Evolutionary conservation across 1,140 invertebrate species (phyloP).

Genomic region (Uloborus diversus): DNA sequence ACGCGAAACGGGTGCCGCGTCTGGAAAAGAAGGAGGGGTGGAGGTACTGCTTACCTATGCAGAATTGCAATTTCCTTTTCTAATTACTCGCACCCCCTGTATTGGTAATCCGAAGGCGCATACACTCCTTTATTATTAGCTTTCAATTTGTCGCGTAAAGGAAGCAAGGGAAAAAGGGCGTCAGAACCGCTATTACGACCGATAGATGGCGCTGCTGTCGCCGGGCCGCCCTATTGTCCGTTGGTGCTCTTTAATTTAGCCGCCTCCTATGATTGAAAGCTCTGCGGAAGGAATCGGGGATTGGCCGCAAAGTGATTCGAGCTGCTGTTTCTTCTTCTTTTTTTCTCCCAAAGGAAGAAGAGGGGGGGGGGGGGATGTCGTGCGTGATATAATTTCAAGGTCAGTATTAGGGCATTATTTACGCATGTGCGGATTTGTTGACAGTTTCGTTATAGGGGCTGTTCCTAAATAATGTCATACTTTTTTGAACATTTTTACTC

Average conservation of each 20-base stretch:
- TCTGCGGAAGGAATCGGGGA: background rate
- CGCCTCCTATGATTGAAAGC: constrained; percentile 45
- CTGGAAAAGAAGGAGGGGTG: constrained; percentile 11
- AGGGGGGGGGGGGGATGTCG: too few species aligned
- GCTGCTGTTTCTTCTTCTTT: too few species aligned
- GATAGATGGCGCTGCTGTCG: constrained; percentile 31
- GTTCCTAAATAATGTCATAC: too few species aligned
- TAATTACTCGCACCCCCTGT: constrained; percentile 50
- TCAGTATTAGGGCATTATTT: too few species aligned
- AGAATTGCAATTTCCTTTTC: constrained; percentile 56
- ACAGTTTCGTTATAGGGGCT: too few species aligned
- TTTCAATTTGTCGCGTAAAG: constrained; percentile 51
- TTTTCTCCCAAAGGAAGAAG: too few species aligned
- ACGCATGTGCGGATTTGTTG: too few species aligned
- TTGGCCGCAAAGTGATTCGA: background rate
- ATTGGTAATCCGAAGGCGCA: constrained; percentile 42
- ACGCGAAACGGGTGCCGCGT: constrained; percentile 4
- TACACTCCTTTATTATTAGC: constrained; percentile 54
- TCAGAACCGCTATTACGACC: constrained; percentile 24
- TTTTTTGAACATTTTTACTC: too few species aligned
- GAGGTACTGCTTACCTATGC: constrained; percentile 50
- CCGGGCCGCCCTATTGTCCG: constrained; percentile 24
- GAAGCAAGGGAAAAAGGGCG: constrained; percentile 12
- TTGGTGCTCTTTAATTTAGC: constrained; percentile 42
- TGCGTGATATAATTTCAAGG: too few species aligned